These are phyloP conservation scores for Cephus pulcher DNA, from an alignment of 2,888 invertebrate genomes.

Conservation along the genomic window DNA sequence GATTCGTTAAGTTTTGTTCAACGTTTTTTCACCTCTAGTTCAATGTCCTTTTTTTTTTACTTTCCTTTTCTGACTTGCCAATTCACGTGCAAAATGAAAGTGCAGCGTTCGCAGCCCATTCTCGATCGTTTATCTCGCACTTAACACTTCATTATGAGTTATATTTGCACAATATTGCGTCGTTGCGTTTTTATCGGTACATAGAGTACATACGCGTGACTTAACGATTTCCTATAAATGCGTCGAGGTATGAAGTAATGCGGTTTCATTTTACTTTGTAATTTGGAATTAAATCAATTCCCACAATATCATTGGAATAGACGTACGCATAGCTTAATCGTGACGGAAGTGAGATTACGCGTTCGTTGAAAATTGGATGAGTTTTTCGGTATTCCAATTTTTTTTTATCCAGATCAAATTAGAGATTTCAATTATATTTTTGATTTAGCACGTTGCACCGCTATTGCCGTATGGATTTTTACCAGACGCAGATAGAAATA, in stretches of 20 bases:
- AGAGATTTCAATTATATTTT: background rate
- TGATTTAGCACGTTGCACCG: background rate
- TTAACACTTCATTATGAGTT: background rate
- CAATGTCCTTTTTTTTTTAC: background rate
- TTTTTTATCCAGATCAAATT: background rate
- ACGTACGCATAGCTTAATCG: background rate
- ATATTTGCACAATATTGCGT: background rate
- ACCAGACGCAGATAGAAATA: background rate
- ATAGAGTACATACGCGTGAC: background rate
- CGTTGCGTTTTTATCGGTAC: background rate
- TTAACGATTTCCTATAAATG: background rate
- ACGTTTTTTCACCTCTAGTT: background rate
- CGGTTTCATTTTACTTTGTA: background rate
- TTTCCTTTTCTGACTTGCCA: background rate
- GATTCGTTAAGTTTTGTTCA: background rate
- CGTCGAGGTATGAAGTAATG: background rate
- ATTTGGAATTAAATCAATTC: background rate
- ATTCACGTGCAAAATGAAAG: slow-evolving; percentile 1
- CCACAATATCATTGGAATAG: background rate
- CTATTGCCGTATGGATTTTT: background rate
- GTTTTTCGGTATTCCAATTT: background rate
- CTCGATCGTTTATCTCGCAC: slow-evolving; percentile 3
- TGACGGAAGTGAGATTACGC: too few relatives aligned
- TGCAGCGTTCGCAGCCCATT: slow-evolving; percentile 23
- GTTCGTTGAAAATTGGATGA: too few relatives aligned